Evolutionary conservation across 2,797 vertebrate species (phyloP).

Genomic region (Gobio occitaniae): DNA sequence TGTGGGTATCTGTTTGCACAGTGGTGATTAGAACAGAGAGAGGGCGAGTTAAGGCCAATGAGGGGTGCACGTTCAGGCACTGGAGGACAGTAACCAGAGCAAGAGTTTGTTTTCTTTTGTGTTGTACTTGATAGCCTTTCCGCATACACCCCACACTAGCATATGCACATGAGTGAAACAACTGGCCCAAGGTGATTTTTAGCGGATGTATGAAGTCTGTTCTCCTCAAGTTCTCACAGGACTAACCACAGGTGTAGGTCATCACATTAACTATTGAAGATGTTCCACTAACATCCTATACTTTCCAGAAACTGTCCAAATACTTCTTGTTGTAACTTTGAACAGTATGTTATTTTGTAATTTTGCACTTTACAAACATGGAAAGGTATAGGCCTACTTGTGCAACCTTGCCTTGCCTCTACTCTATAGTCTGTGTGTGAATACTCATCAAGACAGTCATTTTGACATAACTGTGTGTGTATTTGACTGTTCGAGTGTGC

Average conservation of each 20-base stretch:
- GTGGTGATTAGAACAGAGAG: constrained; percentile 48
- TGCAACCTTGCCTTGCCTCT: neutral
- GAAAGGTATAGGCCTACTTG: neutral
- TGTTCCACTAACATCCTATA: neutral
- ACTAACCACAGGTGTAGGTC: constrained; percentile 20
- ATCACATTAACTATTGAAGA: constrained; percentile 20
- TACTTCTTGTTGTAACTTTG: neutral
- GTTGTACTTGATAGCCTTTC: constrained; percentile 25
- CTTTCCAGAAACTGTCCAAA: neutral
- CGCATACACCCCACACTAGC: neutral
- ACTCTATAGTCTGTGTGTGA: too few relatives aligned
- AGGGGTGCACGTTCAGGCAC: constrained; percentile 28
- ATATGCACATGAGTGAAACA: constrained; percentile 5
- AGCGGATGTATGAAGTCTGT: constrained; percentile 4
- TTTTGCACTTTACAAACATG: neutral
- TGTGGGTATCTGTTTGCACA: constrained; percentile 45
- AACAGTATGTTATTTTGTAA: neutral
- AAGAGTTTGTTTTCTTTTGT: constrained; percentile 34
- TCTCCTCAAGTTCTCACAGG: constrained; percentile 10
- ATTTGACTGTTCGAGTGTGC: too few relatives aligned
- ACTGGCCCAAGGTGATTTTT: neutral
- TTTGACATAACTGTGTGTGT: too few relatives aligned
- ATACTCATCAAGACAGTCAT: too few relatives aligned
- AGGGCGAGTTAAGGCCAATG: constrained; percentile 22
- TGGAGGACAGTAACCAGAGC: constrained; percentile 39